Evolutionary conservation across 2,797 vertebrate species (phyloP).

Genomic region (Spinus pinus): DNA sequence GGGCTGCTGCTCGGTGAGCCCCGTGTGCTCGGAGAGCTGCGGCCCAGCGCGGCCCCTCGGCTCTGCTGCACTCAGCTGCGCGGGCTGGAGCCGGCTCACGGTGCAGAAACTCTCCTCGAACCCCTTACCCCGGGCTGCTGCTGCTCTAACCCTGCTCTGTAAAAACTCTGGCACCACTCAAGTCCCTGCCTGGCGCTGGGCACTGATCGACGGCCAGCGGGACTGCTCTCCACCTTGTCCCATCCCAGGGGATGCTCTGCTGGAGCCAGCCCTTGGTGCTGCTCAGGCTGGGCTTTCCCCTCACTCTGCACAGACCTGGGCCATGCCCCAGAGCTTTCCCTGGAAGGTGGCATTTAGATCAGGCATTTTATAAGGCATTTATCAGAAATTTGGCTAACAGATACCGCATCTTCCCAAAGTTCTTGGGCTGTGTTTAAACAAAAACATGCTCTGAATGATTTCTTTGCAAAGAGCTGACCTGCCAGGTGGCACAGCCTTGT

Average conservation of each 20-base stretch:
- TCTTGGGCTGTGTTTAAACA: not conserved
- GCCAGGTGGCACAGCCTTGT: rapidly evolving
- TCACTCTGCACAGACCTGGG: not conserved
- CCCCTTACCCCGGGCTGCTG: not conserved
- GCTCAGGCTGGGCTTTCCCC: not conserved
- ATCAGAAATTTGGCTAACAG: not conserved
- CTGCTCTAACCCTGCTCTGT: not conserved
- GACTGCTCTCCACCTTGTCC: not conserved
- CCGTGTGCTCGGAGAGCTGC: not conserved
- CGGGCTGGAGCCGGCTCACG: rapidly evolving
- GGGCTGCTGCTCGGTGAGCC: not conserved
- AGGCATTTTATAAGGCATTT: not conserved
- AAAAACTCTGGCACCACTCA: rapidly evolving
- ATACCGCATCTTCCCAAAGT: not conserved
- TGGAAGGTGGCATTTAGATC: not conserved
- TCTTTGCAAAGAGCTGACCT: not conserved
- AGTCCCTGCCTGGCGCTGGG: not conserved
- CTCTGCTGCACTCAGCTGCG: not conserved
- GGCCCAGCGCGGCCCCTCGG: not conserved
- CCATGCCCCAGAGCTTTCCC: not conserved
- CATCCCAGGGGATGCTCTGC: not conserved
- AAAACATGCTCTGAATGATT: not conserved
- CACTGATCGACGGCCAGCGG: rapidly evolving
- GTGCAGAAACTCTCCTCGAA: not conserved
- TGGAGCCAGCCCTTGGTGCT: not conserved